Evolutionary conservation across 2,888 invertebrate genomes (phyloP).

Genomic region (Sussaba pulchella): DNA sequence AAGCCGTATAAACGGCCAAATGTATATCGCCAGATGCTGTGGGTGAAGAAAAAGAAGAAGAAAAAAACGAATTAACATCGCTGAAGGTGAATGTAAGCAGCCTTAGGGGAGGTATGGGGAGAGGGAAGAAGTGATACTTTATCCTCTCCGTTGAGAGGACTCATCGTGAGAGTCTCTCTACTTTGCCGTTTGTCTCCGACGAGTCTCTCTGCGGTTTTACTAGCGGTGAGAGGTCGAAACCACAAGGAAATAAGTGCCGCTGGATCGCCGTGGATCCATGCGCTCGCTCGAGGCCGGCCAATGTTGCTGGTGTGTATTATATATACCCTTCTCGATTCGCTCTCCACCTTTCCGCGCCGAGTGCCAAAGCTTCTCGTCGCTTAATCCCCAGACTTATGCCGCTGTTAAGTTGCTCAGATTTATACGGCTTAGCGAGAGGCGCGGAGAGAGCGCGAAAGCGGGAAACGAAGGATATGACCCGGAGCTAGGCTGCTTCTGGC

Average conservation of each 20-base stretch:
- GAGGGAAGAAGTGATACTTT: constrained; percentile 47
- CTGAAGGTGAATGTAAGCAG: neutral
- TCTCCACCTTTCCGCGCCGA: constrained; percentile 58
- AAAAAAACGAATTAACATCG: constrained; percentile 38
- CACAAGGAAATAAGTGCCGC: constrained; percentile 55
- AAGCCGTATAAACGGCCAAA: neutral
- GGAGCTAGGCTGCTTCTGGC: constrained; percentile 15
- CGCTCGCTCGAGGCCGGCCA: constrained; percentile 20
- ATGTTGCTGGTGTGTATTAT: constrained; percentile 37
- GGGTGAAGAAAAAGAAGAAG: neutral
- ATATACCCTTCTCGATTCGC: constrained; percentile 37
- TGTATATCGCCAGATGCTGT: neutral
- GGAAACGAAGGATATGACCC: constrained; percentile 51
- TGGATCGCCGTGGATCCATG: constrained; percentile 44
- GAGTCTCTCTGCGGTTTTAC: constrained; percentile 58
- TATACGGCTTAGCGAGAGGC: constrained; percentile 81
- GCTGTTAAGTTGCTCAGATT: constrained; percentile 83
- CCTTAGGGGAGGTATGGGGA: constrained; percentile 1
- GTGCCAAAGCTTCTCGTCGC: constrained; percentile 72
- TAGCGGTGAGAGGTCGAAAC: constrained; percentile 62
- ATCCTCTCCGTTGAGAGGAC: constrained; percentile 41
- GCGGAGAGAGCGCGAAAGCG: constrained; percentile 47
- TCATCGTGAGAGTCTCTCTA: constrained; percentile 44
- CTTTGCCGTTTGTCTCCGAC: constrained; percentile 54
- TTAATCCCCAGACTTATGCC: constrained; percentile 83